Percentiles rank a stretch among this genome's conserved stretches.
phyloP scores from a whole-genome alignment of 2,113 vertebrate species.

The Zonotrichia leucophrys region DNA sequence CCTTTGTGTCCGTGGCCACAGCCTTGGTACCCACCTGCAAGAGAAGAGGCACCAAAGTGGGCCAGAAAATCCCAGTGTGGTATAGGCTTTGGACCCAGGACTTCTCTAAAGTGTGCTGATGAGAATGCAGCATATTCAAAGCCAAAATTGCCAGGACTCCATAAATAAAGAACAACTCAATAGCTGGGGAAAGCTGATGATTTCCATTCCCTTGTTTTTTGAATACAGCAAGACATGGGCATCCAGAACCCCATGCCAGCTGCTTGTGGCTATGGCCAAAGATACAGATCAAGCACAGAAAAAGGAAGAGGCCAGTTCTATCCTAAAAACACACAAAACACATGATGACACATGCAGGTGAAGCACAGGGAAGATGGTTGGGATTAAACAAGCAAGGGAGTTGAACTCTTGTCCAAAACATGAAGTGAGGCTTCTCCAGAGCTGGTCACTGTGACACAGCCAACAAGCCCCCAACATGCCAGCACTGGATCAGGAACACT shows the following conservation, averaged over 20 bases:
- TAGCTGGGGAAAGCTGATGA: not conserved
- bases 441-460: not conserved
- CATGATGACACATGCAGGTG: not conserved
- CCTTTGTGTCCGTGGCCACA: conserved; percentile 92
- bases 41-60: not conserved
- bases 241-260: not conserved
- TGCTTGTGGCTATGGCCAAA: not conserved
- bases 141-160: not conserved
- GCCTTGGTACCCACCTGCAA: conserved; percentile 91
- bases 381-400: not conserved
- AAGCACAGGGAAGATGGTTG: not conserved
- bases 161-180: not conserved
- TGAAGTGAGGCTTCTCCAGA: not conserved
- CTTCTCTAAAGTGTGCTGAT: not conserved
- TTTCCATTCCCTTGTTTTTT: not conserved
- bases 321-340: not conserved
- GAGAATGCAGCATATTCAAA: not conserved
- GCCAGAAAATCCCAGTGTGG: not conserved
- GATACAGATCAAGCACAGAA: not conserved
- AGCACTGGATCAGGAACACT: not conserved
- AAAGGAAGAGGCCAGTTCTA: not conserved
- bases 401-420: not conserved
- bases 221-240: not conserved
- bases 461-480: not conserved
- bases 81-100: not conserved